Conservation (phyloP, 2,888 invertebrate genomes). For the Chrysolina americana region DNA sequence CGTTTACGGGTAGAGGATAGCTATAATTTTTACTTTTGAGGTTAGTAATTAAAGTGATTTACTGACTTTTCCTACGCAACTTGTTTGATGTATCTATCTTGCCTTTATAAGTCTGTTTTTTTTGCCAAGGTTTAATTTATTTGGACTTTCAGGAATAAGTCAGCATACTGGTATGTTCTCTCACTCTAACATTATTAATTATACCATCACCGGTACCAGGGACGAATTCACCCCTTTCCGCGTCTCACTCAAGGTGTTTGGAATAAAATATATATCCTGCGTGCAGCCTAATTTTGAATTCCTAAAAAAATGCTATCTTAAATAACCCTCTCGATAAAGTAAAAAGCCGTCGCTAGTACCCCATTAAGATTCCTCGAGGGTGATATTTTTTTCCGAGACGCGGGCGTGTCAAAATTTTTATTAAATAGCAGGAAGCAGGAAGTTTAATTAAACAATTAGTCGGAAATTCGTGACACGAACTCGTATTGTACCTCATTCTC, state of each 20-base stretch:
- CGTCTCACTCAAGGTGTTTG: too few species aligned
- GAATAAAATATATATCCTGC: neutral
- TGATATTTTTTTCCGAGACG: neutral
- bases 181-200: neutral
- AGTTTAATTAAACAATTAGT: conserved; percentile 22
- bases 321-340: neutral
- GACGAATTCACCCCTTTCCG: too few species aligned
- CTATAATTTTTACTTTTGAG: too few species aligned
- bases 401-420: conserved; percentile 2
- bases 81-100: too few species aligned
- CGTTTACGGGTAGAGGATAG: too few species aligned
- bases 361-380: conserved; percentile 10
- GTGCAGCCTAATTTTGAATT: neutral
- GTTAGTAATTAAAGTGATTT: too few species aligned
- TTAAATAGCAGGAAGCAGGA: conserved; percentile 11
- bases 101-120: too few species aligned
- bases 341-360: neutral
- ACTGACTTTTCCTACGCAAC: too few species aligned
- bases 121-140: too few species aligned
- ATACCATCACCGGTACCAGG: too few species aligned
- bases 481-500: conserved; percentile 19
- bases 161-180: too few species aligned
- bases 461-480: conserved; percentile 6
- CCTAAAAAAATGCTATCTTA: neutral
- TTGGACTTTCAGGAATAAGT: neutral